Evolutionary conservation across 2,888 invertebrate species (phyloP), one percentile per base, ranked within the genome.

Genomic region (Leucania comma): DNA sequence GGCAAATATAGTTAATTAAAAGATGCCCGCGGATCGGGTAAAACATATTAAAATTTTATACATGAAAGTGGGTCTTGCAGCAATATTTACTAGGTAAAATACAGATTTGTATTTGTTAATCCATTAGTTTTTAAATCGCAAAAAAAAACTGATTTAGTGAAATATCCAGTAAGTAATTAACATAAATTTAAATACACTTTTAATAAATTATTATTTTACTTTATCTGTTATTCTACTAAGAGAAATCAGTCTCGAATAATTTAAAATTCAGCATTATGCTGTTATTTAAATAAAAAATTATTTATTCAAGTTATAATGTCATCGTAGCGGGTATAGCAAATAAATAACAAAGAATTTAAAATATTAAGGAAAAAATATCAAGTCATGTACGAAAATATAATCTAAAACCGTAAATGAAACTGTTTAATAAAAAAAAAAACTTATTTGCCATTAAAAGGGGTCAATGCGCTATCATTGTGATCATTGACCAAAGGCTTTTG

Each of bases 381-480:
- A 64, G 59, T 53, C 61, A 79, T 62, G 59, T 38, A 3, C 35
- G 12, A 58, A 51, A 38, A 57, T 22, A 14, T 22, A 22, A 60
- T 54, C 12, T 42, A 1, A 42, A 62, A 48, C 14, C 12, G 48
- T 14, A 22, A 17, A 63, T 10, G 32, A 59, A 58, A 46, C 24
- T 32, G 64, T 68, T 59, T 20, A 42, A 24, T 51, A 9, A 17
- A 58, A 63, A 67, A 69, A 51, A 22, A 56, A 51, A 8, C 22
- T 5, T 46, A n/a, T 50, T 71, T 68, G 32, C 46, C 20, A 32
- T 24, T 35, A 50, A 65, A 60, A 35, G 42, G n/a, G 63, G 77
- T 74, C 77, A 82, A 68, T 75, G 72, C 48, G 53, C 73, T 70
- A 56, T 79, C 58, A 69, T 65, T 62, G 46, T 17, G 48, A 53